Evolutionary conservation across 1,140 invertebrate genomes (phyloP).

Genomic region (Ostrea denselamellosa): DNA sequence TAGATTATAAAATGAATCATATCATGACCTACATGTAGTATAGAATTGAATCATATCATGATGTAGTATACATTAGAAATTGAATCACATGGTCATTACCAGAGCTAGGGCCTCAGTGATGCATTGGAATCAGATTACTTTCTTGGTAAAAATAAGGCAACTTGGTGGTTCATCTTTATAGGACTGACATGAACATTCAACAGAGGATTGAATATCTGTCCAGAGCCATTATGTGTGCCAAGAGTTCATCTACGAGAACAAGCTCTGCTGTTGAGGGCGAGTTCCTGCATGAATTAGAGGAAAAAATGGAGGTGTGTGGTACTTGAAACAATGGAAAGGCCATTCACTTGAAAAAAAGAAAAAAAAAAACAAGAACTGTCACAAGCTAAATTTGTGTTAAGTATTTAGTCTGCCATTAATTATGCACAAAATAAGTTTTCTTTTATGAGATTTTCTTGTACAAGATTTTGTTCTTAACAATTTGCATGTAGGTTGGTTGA

Average conservation of each 20-base stretch:
- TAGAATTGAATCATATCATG: not conserved
- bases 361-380: not conserved
- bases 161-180: constrained; percentile 44
- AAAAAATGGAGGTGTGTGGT: constrained; percentile 87
- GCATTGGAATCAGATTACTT: not conserved
- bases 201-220: constrained; percentile 94
- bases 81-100: no score
- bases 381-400: no score
- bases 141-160: not conserved
- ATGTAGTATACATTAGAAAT: not conserved
- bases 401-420: not conserved
- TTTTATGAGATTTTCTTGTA: not conserved
- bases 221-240: constrained; percentile 95
- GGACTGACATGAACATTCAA: constrained; percentile 79
- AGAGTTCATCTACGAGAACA: constrained; percentile 89
- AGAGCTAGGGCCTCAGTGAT: not conserved
- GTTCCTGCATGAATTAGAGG: constrained; percentile 94
- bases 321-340: not conserved
- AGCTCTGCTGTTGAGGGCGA: constrained; percentile 86
- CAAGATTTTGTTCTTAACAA: no score
- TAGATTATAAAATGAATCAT: no score
- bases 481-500: no score
- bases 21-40: not conserved
- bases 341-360: not conserved
- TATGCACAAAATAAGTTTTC: not conserved